Evolutionary conservation across 2,797 vertebrate genomes (phyloP).

Genomic region (Mus minutoides): DNA sequence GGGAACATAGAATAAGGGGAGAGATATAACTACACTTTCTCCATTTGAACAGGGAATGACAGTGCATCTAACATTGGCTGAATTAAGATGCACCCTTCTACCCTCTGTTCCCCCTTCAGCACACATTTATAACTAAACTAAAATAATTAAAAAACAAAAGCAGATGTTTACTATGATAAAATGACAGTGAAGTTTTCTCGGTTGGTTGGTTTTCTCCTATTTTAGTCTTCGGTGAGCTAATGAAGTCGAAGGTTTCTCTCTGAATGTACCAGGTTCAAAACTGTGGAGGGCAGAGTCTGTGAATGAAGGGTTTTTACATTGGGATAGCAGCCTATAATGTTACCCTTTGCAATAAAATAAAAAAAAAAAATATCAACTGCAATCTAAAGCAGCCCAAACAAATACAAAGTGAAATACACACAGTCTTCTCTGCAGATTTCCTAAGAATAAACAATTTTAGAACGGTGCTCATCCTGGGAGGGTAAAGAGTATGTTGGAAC

Average conservation of each 20-base stretch:
- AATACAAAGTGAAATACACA: background rate
- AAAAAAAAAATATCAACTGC: background rate
- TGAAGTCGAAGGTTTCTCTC: constrained; percentile 17
- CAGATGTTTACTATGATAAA: too few species aligned
- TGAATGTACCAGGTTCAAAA: background rate
- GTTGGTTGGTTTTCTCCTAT: background rate
- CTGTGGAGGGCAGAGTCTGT: background rate
- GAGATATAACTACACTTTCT: background rate
- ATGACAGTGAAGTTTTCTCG: background rate
- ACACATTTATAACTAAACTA: background rate
- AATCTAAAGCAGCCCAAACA: background rate
- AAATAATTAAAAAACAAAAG: background rate
- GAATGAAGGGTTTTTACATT: constrained; percentile 23
- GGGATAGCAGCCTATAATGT: background rate
- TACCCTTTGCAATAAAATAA: constrained; percentile 61
- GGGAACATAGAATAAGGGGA: rapidly evolving
- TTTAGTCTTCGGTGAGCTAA: constrained; percentile 14
- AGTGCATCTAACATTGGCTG: background rate
- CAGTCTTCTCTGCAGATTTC: constrained; percentile 4
- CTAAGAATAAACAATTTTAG: background rate
- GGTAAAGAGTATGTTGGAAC: background rate
- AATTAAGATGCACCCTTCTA: background rate
- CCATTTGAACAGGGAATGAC: background rate
- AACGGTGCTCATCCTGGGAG: background rate
- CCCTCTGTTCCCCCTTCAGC: background rate